Evolutionary conservation across 2,113 vertebrate species (phyloP).

Genomic region (Oncorhynchus keta): DNA sequence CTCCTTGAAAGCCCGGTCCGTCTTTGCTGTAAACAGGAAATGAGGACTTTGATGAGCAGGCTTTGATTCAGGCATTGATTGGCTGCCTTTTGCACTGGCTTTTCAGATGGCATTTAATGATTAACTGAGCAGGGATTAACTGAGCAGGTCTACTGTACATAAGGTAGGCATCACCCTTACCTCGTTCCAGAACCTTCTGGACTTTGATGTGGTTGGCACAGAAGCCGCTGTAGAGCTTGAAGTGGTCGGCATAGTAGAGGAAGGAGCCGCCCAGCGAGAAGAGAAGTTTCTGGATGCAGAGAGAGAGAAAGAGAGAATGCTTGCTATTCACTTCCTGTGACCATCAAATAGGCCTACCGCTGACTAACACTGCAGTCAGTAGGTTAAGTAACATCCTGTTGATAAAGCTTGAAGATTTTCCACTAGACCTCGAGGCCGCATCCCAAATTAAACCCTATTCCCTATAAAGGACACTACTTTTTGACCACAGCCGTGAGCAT

Average conservation of each 20-base stretch:
- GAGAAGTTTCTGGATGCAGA: slow-evolving; percentile 79
- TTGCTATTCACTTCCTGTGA: too few species aligned
- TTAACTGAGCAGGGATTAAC: not conserved
- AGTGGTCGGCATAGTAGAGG: slow-evolving; percentile 89
- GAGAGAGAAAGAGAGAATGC: not conserved
- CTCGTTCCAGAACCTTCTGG: slow-evolving; percentile 89
- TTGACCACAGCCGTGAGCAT: too few species aligned
- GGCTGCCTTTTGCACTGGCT: not conserved
- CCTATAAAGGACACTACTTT: too few species aligned
- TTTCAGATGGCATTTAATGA: not conserved
- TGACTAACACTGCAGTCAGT: too few species aligned
- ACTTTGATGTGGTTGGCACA: slow-evolving; percentile 91
- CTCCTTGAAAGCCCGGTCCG: slow-evolving; percentile 86
- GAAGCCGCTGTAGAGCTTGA: slow-evolving; percentile 90
- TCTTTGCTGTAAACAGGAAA: slow-evolving; percentile 77
- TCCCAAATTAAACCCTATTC: too few species aligned
- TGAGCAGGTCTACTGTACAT: too few species aligned
- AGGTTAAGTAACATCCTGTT: not conserved
- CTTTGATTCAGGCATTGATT: not conserved
- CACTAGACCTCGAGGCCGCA: too few species aligned
- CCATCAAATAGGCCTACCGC: too few species aligned
- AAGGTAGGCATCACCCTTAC: slow-evolving; percentile 54
- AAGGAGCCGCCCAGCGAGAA: slow-evolving; percentile 88
- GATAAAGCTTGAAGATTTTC: too few species aligned
- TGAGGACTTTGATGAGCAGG: not conserved